Percentiles rank a stretch among this genome's conserved stretches.
phyloP scores from a whole-genome alignment of 2,113 vertebrate genomes.

The Myxocyprinus asiaticus region DNA sequence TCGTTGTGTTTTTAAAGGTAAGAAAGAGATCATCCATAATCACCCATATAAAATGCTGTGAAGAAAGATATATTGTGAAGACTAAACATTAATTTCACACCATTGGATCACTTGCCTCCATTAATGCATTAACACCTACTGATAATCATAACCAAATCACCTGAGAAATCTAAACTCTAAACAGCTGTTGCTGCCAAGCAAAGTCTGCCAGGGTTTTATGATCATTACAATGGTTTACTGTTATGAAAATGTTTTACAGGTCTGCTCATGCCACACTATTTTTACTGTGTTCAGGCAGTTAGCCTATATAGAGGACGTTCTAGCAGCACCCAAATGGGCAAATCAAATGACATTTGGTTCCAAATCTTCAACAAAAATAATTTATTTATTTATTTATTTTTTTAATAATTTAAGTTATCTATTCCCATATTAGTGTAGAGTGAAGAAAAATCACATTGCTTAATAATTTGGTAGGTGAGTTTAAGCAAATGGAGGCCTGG shows the following conservation, averaged over 20 bases:
- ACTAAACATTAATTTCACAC: background rate
- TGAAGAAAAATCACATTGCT: background rate
- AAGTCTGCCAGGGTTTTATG: constrained; percentile 15
- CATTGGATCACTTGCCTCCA: background rate
- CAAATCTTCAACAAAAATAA: background rate
- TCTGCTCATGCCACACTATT: constrained; percentile 22
- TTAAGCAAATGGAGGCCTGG: background rate
- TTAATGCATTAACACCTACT: constrained; percentile 13
- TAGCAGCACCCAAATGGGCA: background rate
- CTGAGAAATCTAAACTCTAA: constrained; percentile 9
- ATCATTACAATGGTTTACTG: constrained; percentile 37
- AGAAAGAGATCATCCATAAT: no score
- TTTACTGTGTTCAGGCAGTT: constrained; percentile 34
- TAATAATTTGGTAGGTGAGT: background rate
- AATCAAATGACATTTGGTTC: constrained; percentile 8
- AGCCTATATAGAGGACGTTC: constrained; percentile 19
- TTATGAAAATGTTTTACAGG: constrained; percentile 44
- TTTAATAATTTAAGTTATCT: no score
- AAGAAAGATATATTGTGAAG: background rate
- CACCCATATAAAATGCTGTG: background rate
- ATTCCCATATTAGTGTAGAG: background rate
- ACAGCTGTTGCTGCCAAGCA: background rate
- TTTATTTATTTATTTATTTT: no score
- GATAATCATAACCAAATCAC: constrained; percentile 14
- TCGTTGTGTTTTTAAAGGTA: no score